Evolutionary conservation across 2,113 vertebrate species (phyloP), one percentile per base, ranked within the genome.

Genomic region (Tricholaema leucomelas): DNA sequence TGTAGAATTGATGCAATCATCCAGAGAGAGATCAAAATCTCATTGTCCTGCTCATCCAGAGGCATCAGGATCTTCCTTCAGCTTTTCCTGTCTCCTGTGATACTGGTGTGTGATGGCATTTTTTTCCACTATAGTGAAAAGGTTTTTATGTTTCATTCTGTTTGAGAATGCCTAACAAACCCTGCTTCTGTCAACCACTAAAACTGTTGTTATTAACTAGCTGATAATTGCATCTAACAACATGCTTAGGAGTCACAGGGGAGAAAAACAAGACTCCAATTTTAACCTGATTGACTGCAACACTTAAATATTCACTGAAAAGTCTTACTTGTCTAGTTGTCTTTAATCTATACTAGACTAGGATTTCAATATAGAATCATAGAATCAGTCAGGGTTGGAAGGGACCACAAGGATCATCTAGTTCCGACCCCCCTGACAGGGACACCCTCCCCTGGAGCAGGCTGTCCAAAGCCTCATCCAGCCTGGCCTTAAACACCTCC

Each of bases 171-270:
- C 66, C 84, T 69, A 33, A 74, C 12, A 64, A 59, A 25, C 8
- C 36, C 54, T 79, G 30, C n/a, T 83, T 87, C 55, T 85, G 81
- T 76, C 0, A 0, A 77, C 75, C 69, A 20, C 40, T 59, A 72
- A 54, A 87, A 77, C 58, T 69, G 59, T 63, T 88, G 81, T 82
- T 91, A 28, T 59, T 84, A 93, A 90, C 88, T 56, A 69, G 44
- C 44, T 88, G 85, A 63, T 94, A 95, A 88, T 93, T 95, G 85
- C 58, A 70, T 75, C 76, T 81, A 77, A 84, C 69, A 90, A 92
- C 88, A 91, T 88, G 28, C 67, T 94, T 80, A 90, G 61, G 64
- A 94, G 75, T 55, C 82, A 67, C 59, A 67, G 56, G 75, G 25
- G 87, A 88, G 38, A 54, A 82, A 85, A 89, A 66, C 66, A 81